These are phyloP conservation scores for Coenobita brevimanus DNA, from an alignment of 1,140 invertebrate genomes.

Conservation along the genomic window DNA sequence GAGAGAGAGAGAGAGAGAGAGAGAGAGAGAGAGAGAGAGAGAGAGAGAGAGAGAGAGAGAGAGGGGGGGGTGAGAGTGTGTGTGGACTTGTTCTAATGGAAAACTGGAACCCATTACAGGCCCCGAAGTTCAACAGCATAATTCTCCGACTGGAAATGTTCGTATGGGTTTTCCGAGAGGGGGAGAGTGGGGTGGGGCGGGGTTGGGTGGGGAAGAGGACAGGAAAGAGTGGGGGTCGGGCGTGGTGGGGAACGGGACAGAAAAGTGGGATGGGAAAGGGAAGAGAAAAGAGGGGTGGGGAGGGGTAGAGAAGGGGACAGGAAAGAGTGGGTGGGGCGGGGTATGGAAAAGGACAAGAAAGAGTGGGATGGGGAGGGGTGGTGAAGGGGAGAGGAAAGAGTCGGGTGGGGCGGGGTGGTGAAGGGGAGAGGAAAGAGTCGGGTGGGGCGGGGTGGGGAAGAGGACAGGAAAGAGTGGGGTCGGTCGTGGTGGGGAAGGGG, in stretches of 20 bases:
- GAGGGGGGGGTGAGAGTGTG: slow-evolving; percentile 41
- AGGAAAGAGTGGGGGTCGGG: neutral
- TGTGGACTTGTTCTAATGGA: slow-evolving; percentile 60
- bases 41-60: slow-evolving; percentile 45
- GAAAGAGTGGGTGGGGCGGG: neutral
- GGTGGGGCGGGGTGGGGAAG: neutral
- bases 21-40: no score
- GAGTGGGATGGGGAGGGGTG: neutral
- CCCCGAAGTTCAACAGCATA: slow-evolving; percentile 59
- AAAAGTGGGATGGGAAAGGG: neutral
- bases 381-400: neutral
- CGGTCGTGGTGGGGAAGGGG: no score
- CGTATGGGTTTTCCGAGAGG: no score
- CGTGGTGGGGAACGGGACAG: neutral
- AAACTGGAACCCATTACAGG: slow-evolving; percentile 61
- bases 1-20: no score
- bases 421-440: neutral
- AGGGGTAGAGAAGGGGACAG: neutral
- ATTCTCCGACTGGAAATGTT: slow-evolving; percentile 56
- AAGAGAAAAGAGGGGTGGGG: neutral
- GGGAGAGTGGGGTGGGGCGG: no score
- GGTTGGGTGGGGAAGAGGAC: no score
- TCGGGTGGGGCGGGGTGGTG: neutral
- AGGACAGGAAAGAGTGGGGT: neutral
- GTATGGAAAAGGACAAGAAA: neutral